A percentile compares a stretch with the other conserved stretches of the same genome.
Conservation (phyloP, 2,888 invertebrate species). For the Drepanosiphum platanoidis region DNA sequence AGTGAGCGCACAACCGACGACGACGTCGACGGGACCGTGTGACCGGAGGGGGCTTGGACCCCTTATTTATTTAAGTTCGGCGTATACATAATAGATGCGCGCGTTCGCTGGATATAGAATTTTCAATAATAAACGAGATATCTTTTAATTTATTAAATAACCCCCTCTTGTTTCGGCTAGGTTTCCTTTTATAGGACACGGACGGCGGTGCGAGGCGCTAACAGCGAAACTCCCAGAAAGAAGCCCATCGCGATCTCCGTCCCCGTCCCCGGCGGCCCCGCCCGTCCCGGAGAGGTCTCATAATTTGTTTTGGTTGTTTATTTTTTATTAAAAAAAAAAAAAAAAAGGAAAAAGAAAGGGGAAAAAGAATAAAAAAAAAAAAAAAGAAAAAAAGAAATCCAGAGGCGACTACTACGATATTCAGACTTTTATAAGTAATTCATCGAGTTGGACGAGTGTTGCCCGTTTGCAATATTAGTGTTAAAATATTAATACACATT, state of each 20-base stretch:
- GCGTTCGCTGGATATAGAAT: constrained; percentile 64
- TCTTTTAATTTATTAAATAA: constrained; percentile 64
- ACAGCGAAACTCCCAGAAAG: constrained; percentile 53
- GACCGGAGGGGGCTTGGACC: constrained; percentile 63
- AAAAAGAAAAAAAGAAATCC: constrained; percentile 46
- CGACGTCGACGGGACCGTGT: constrained; percentile 31
- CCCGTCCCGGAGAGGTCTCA: constrained; percentile 32
- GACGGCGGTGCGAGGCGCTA: constrained; percentile 50
- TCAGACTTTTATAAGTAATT: constrained; percentile 61
- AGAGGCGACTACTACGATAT: constrained; percentile 59
- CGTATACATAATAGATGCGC: constrained; percentile 63
- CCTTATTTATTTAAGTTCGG: constrained; percentile 63
- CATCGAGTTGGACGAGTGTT: constrained; percentile 59
- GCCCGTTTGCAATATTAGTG: constrained; percentile 61
- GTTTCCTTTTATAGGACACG: constrained; percentile 27
- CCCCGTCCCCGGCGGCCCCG: neutral
- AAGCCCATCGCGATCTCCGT: constrained; percentile 52
- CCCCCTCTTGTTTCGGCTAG: constrained; percentile 48
- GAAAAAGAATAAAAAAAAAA: constrained; percentile 22
- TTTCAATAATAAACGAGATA: constrained; percentile 64
- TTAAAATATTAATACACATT: constrained; percentile 61
- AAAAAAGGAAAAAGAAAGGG: neutral
- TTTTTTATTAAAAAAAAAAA: constrained; percentile 55
- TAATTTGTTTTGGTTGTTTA: constrained; percentile 61
- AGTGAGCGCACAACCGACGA: constrained; percentile 29